Evolutionary conservation across 2,888 invertebrate species (phyloP).

Genomic region (Lissonota sp.): DNA sequence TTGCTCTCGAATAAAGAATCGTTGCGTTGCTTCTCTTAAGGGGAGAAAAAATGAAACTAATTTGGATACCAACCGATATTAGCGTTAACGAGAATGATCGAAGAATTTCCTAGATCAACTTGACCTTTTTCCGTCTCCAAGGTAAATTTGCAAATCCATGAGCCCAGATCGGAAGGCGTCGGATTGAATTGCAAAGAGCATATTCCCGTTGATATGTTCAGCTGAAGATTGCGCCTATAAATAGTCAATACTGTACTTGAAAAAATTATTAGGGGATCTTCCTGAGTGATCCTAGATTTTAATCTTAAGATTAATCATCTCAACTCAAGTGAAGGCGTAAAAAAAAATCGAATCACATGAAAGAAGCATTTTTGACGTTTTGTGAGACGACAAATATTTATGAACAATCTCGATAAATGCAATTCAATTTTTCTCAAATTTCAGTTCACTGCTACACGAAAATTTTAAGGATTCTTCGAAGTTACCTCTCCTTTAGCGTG

Average conservation of each 20-base stretch:
- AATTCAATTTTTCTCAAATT: no score
- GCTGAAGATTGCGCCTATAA: slow-evolving; percentile 75
- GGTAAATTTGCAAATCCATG: slow-evolving; percentile 80
- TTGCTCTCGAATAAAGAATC: no score
- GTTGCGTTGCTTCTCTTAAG: no score
- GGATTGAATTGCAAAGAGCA: slow-evolving; percentile 80
- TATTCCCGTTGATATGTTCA: slow-evolving; percentile 78
- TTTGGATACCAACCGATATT: slow-evolving; percentile 70
- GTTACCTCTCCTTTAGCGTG: slow-evolving; percentile 44
- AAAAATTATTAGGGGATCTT: not conserved
- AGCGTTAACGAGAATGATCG: slow-evolving; percentile 76
- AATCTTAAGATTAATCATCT: no score
- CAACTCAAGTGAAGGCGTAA: no score
- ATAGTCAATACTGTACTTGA: not conserved
- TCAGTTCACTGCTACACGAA: not conserved
- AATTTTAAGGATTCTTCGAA: not conserved
- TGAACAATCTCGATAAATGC: no score
- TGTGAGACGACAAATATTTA: no score
- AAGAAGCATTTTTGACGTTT: no score
- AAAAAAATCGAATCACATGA: no score
- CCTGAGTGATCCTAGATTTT: no score
- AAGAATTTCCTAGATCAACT: slow-evolving; percentile 76
- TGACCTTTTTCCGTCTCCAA: slow-evolving; percentile 68
- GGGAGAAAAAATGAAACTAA: not conserved
- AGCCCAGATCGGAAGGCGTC: slow-evolving; percentile 77